Evolutionary conservation across 2,888 invertebrate genomes (phyloP).

Genomic region (Theretra japonica): DNA sequence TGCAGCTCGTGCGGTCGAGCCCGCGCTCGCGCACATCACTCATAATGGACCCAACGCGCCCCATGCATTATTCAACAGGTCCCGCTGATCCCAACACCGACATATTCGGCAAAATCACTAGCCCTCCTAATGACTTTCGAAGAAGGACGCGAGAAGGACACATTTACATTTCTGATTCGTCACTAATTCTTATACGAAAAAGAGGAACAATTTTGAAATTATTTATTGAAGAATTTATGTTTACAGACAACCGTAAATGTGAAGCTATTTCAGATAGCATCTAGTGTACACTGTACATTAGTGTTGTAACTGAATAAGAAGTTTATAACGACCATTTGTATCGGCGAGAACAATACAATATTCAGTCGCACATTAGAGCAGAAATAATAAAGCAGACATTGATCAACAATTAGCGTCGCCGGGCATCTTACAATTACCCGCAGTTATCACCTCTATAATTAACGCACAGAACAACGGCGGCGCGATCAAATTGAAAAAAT

Average conservation of each 20-base stretch:
- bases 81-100: slow-evolving; percentile 65
- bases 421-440: slow-evolving; percentile 50
- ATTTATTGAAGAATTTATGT: neutral
- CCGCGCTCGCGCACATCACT: slow-evolving; percentile 53
- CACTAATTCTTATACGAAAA: neutral
- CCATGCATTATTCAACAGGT: slow-evolving; percentile 77
- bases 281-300: too few species aligned
- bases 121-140: slow-evolving; percentile 33
- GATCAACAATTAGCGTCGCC: slow-evolving; percentile 48
- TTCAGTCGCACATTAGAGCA: slow-evolving; percentile 29
- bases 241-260: neutral
- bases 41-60: slow-evolving; percentile 70
- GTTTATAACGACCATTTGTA: slow-evolving; percentile 4
- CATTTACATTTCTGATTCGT: slow-evolving; percentile 13
- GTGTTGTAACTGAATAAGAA: neutral
- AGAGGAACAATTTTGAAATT: neutral
- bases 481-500: slow-evolving; percentile 70
- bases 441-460: slow-evolving; percentile 70
- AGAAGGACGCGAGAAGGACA: slow-evolving; percentile 35
- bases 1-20: slow-evolving; percentile 78
- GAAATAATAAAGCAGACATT: slow-evolving; percentile 53
- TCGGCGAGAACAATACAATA: slow-evolving; percentile 6
- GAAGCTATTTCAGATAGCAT: too few species aligned
- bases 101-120: slow-evolving; percentile 53
- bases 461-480: slow-evolving; percentile 55